Percentiles rank a stretch among this genome's conserved stretches.
These are phyloP conservation scores for Agriopis aurantiaria DNA, from an alignment of 2,888 invertebrate species.

Conservation along the genomic window DNA sequence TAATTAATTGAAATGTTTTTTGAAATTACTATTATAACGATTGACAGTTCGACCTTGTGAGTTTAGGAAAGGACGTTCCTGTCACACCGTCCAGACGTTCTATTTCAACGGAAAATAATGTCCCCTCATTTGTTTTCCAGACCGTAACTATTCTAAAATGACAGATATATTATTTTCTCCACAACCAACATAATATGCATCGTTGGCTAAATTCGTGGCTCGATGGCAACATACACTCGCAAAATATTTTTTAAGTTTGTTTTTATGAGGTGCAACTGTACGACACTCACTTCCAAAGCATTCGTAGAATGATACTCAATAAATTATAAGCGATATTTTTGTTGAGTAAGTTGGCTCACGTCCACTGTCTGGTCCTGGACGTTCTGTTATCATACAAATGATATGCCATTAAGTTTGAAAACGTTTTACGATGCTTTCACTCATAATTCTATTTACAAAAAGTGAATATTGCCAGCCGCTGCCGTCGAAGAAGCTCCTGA, in stretches of 20 bases:
- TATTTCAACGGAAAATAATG: slow-evolving; percentile 64
- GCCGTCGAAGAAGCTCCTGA: slow-evolving; percentile 50
- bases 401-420: slow-evolving; percentile 62
- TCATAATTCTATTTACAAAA: slow-evolving; percentile 46
- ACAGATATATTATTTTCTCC: slow-evolving; percentile 67
- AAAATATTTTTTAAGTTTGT: slow-evolving; percentile 76
- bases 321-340: slow-evolving; percentile 84
- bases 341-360: slow-evolving; percentile 77
- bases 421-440: slow-evolving; percentile 46
- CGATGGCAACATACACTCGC: slow-evolving; percentile 63
- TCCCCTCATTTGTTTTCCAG: slow-evolving; percentile 59
- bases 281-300: slow-evolving; percentile 71
- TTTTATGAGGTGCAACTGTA: slow-evolving; percentile 84
- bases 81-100: slow-evolving; percentile 52
- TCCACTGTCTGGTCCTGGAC: slow-evolving; percentile 74
- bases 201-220: slow-evolving; percentile 61
- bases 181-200: slow-evolving; percentile 66
- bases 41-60: slow-evolving; percentile 37
- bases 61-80: slow-evolving; percentile 51
- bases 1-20: slow-evolving; percentile 8
- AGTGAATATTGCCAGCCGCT: slow-evolving; percentile 46
- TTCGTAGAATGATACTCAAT: slow-evolving; percentile 80
- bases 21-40: slow-evolving; percentile 11
- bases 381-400: slow-evolving; percentile 68
- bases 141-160: slow-evolving; percentile 65